Evolutionary conservation across 1,140 invertebrate species (phyloP), one percentile per base, ranked within the genome.

Genomic region (Harlomillsia oculata): DNA sequence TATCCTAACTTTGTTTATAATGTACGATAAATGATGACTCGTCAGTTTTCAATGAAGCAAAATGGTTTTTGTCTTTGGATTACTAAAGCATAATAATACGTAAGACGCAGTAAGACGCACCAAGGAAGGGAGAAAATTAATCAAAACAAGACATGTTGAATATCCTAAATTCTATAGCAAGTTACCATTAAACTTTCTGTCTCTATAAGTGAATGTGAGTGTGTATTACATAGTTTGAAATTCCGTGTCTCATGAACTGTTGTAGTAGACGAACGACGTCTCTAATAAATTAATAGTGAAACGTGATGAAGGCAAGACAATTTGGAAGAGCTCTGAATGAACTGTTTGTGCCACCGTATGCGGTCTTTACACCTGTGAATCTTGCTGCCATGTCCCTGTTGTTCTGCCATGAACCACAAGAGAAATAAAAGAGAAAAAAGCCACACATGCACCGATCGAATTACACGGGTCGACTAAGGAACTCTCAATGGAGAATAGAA

Each of bases 311-410:
- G 41, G 46, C 29, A 39, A 30, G 29, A 46, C 18, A 32, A 41
- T 40, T 21, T 29, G 29, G 39, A 53, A 40, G 51, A 40, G 44
- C 34, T 40, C 29, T 23, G 28, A 53, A 53, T 53, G 51, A 53
- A 53, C 29, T 53, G 43, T 54, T 54, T 54, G 26, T 54, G 14
- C 26, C 53, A 44, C 40, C 45, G 36, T 54, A 54, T 37, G 53
- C 39, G 53, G 53, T 54, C 40, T 54, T 54, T 54, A 44, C 53
- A 54, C 53, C 53, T 54, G 53, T 32, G 25, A 54, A 54, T 54
- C 28, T 46, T 46, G 41, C 1, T 54, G 29, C 21, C 53, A 54
- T 30, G 53, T 41, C 41, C 43, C 28, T 30, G 13, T 30, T 14
- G 18, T 11, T 39, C 13, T 30, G 28, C 16, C 16, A 53, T 18